Evolutionary conservation across 2,113 vertebrate species (phyloP), one percentile per base, ranked within the genome.

Genomic region (Periophthalmus modestus): DNA sequence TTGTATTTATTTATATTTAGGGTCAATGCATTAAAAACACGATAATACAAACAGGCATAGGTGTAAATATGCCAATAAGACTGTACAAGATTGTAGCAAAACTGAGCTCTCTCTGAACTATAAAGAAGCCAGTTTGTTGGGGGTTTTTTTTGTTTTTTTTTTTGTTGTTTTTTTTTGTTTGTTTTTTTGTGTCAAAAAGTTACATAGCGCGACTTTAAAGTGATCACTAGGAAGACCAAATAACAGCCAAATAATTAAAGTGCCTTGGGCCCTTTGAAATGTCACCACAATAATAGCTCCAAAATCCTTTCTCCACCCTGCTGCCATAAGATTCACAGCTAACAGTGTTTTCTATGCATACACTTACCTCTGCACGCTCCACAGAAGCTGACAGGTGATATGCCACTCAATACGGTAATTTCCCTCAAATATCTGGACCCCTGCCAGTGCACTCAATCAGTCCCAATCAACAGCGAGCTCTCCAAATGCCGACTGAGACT

Each of bases 361-460:
- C 33, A 47, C 74, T n/a, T n/a, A 21, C n/a, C 52, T 21, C 19
- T 55, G 52, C n/a, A 50, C 14, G 13, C 15, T 19, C 50, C 43
- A 36, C 2, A 9, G 83, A 77, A 66, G 67, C 75, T 86, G 83
- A 86, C 47, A 79, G 77, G 21, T 48, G 2, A 81, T 65, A 72
- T 84, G 68, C 54, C 75, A 80, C 73, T 83, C 81, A 78, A 75
- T 47, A 48, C 19, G 3, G 16, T 81, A 77, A 86, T 87, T 88
- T 7, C 46, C 75, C 55, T 50, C 63, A 86, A 86, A 88, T 78
- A 68, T 66, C 39, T 86, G 86, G 83, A 80, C 77, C 79, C 83
- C 85, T 87, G 88, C 85, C 78, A 73, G 73, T 3, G 58, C 74
- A 48, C 75, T 77, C 78, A 87, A 88, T 89, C 84, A 85, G 81